These are phyloP conservation scores for Fulica atra DNA, from an alignment of 2,113 vertebrate species.

Conservation along the genomic window DNA sequence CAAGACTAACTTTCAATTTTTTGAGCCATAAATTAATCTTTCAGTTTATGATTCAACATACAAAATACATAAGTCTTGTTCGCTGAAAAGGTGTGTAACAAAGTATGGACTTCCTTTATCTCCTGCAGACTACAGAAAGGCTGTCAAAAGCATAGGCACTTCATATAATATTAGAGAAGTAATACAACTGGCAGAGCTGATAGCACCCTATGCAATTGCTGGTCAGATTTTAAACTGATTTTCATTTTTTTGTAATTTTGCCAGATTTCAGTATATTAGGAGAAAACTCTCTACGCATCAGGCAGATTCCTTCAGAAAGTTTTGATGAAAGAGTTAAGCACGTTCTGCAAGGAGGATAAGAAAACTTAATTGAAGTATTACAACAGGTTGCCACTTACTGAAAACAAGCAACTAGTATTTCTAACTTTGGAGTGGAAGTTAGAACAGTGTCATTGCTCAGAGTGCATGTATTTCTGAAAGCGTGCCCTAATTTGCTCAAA, in stretches of 20 bases:
- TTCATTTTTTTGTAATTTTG: background rate
- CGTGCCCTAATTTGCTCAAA: background rate
- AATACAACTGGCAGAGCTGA: background rate
- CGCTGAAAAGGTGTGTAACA: background rate
- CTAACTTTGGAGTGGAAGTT: background rate
- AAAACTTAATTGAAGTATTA: background rate
- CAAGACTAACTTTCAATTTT: background rate
- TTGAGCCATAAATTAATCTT: background rate
- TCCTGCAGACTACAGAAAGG: background rate
- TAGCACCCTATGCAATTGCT: background rate
- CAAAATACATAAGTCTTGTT: background rate
- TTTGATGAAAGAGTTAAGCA: background rate
- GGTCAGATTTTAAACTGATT: background rate
- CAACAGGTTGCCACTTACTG: background rate
- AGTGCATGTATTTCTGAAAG: background rate
- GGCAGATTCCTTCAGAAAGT: background rate
- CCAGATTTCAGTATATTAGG: background rate
- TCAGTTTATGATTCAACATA: background rate
- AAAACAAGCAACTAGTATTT: background rate
- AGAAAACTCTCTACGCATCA: background rate
- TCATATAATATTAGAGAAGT: background rate
- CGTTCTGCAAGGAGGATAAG: background rate
- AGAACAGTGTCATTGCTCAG: background rate
- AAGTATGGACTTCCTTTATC: background rate
- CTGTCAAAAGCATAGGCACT: background rate